Evolutionary conservation across 1,140 invertebrate genomes (phyloP).

Genomic region (Dermatophagoides farinae): DNA sequence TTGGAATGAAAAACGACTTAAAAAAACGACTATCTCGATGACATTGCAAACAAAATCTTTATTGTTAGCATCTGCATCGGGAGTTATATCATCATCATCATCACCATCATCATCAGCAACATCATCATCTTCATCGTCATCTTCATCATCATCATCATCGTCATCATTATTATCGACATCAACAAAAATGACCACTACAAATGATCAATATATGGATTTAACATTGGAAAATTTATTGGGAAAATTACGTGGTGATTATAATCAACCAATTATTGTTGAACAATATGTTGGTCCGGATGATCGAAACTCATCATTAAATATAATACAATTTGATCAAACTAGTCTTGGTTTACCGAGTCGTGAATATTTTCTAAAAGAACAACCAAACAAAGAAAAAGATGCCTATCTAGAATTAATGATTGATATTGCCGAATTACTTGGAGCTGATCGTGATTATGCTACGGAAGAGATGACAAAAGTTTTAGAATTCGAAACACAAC

Average conservation of each 20-base stretch:
- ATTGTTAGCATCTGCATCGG: not conserved
- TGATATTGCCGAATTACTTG: slow-evolving; percentile 31
- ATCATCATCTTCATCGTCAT: not conserved
- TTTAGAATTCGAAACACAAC: slow-evolving; percentile 54
- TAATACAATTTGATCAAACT: slow-evolving; percentile 70
- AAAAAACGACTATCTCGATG: not conserved
- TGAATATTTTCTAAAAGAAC: slow-evolving; percentile 52
- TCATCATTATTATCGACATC: not conserved
- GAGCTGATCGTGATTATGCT: slow-evolving; percentile 28
- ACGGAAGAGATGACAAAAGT: slow-evolving; percentile 44
- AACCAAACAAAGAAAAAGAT: slow-evolving; percentile 28
- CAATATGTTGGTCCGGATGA: slow-evolving; percentile 71
- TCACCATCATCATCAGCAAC: not conserved
- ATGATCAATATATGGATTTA: slow-evolving; percentile 1
- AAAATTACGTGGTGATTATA: slow-evolving; percentile 43
- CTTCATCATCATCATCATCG: not conserved
- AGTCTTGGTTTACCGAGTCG: slow-evolving; percentile 60
- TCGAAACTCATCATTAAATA: slow-evolving; percentile 64
- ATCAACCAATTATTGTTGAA: slow-evolving; percentile 58
- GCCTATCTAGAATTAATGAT: slow-evolving; percentile 57
- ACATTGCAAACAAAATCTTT: not conserved
- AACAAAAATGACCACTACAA: not conserved
- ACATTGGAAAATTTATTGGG: slow-evolving; percentile 30
- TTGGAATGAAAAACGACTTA: slow-evolving; percentile 35
- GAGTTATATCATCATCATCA: not conserved